Evolutionary conservation across 53 echinoderm and acorn worm genomes (phyloP).

Genomic region (Luidia sarsii): DNA sequence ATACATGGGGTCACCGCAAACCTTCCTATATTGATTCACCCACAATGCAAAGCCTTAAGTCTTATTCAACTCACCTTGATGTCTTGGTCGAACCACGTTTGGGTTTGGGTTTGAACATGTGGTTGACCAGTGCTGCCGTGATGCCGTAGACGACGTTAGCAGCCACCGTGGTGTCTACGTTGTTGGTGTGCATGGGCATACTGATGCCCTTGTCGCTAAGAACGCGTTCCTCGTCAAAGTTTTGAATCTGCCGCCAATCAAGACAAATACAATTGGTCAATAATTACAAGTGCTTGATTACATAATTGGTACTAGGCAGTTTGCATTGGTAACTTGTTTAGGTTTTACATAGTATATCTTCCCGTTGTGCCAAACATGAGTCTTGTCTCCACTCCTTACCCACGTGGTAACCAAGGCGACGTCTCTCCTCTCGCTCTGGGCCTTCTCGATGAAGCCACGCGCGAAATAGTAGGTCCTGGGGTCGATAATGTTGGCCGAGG

Average conservation of each 20-base stretch:
- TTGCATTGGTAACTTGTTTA: background rate
- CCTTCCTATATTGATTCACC: too few species aligned
- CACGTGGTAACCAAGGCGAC: conserved; percentile 41
- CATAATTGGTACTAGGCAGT: background rate
- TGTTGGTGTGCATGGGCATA: conserved; percentile 53
- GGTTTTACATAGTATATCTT: too few species aligned
- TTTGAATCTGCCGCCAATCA: conserved; percentile 44
- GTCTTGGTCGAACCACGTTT: conserved; percentile 35
- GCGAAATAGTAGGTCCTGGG: conserved; percentile 40
- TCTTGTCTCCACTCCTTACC: conserved; percentile 9
- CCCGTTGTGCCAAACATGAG: background rate
- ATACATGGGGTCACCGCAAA: too few species aligned
- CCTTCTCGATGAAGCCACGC: conserved; percentile 39
- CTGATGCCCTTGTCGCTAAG: conserved; percentile 25
- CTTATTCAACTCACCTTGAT: conserved; percentile 15
- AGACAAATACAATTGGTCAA: too few species aligned
- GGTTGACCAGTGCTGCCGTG: conserved; percentile 23
- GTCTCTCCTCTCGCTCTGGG: conserved; percentile 19
- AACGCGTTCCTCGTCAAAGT: conserved; percentile 29
- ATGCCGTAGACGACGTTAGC: conserved; percentile 45
- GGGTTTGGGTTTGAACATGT: conserved; percentile 6
- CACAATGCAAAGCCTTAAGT: too few species aligned
- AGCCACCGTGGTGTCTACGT: conserved; percentile 51
- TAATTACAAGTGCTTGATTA: background rate
- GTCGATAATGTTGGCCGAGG: conserved; percentile 29